phyloP scores from a whole-genome alignment of 2,797 vertebrate species.

The Monodelphis domestica region DNA sequence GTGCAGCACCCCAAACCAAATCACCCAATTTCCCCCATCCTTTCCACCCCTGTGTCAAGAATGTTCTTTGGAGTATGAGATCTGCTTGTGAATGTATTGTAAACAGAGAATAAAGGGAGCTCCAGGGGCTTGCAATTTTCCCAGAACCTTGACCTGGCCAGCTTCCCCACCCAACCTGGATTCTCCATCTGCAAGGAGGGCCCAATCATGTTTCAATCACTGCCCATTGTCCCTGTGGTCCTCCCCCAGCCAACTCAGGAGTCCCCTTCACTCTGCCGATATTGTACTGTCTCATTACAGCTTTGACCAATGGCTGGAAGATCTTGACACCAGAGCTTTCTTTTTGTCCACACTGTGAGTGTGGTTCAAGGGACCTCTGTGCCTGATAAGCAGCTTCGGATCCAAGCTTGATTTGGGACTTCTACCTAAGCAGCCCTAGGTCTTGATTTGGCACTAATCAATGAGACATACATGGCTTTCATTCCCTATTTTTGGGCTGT shows the following conservation, averaged over 20 bases:
- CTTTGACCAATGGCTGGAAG: constrained; percentile 47
- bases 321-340: constrained; percentile 74
- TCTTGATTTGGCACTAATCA: constrained; percentile 40
- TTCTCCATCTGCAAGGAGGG: constrained; percentile 50
- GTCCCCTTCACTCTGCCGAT: constrained; percentile 66
- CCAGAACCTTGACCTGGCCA: neutral
- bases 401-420: constrained; percentile 24
- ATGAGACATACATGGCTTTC: constrained; percentile 34
- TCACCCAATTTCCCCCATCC: constrained; percentile 71
- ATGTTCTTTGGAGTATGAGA: constrained; percentile 82
- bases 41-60: constrained; percentile 70
- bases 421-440: constrained; percentile 27
- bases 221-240: neutral
- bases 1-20: constrained; percentile 75
- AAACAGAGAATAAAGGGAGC: neutral
- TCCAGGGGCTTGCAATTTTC: constrained; percentile 39
- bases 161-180: constrained; percentile 24
- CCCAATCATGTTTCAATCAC: constrained; percentile 67
- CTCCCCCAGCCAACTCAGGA: constrained; percentile 19
- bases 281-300: constrained; percentile 61
- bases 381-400: constrained; percentile 36
- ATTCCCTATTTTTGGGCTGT: constrained; percentile 27
- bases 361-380: constrained; percentile 20
- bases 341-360: constrained; percentile 30
- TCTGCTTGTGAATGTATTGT: constrained; percentile 74